Base-by-base conservation (phyloP, 2,888 invertebrate genomes). In the Cynaeus angustus region DNA sequence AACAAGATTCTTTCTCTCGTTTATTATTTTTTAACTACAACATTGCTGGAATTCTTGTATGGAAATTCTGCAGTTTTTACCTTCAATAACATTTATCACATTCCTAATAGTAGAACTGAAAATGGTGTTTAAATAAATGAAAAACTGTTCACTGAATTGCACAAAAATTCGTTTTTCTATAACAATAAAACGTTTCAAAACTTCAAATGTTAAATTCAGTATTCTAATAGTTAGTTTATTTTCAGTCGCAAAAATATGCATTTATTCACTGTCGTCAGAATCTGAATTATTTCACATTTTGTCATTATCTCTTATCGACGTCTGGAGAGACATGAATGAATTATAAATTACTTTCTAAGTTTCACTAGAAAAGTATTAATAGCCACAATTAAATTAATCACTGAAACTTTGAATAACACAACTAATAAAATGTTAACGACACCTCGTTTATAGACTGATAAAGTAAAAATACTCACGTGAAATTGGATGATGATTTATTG, bases 111-210 rank as follows among this genome's bases (percentile, higher is more conserved):
- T 9, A 3, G 46, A 8, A 9, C n/a, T 46, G 46, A 16, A 16
- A 46, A 46, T 16, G 14, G 1, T 21, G 6, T 46, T 46, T 46
- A 46, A 16, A 46, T 21, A 46, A 16, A 46, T 46, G 46, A n/a
- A 46, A 46, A 9, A n/a, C 21, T 16, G 16, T 46, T 21, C 14
- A 8, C n/a, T 16, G 16, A 14, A 46, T 46, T 46, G 13, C 16
- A 3, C 9, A 16, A 16, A 46, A 16, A 12, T 10, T 41, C 6
- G n/a, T 10, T 41, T 41, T 41, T 2, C 37, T 2, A 6, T 12
- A 10, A 6, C 10, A 41, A 41, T 12, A 41, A 41, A 41, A 13
- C 41, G 12, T 2, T 41, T 1, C 5, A 41, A 41, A 41, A 41
- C 12, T 41, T 2, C 12, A 41, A 41, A 7, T 12, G n/a, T 41